Evolutionary conservation across 2,888 invertebrate genomes (phyloP).

Genomic region (Synanthedon vespiformis): DNA sequence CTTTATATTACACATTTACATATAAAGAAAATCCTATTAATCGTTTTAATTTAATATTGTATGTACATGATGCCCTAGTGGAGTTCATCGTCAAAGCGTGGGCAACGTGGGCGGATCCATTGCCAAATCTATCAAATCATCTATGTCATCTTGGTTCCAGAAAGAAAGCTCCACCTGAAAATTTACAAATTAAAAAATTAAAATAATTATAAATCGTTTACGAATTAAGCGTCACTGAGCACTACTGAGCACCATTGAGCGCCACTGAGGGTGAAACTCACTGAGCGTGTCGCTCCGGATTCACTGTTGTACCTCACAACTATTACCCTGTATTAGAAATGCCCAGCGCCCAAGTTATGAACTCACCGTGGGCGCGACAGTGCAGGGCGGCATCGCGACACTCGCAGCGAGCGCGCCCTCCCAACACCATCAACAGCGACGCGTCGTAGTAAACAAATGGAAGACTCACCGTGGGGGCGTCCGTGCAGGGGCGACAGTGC

Average conservation of each 20-base stretch:
- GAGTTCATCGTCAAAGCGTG: slow-evolving; percentile 16
- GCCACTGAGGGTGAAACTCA: no score
- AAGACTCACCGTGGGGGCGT: slow-evolving; percentile 3
- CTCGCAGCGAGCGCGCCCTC: slow-evolving; percentile 20
- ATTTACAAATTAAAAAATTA: background rate
- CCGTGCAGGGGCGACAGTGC: slow-evolving; percentile 42
- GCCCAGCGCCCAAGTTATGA: no score
- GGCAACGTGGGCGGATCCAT: slow-evolving; percentile 50
- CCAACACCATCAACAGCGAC: slow-evolving; percentile 50
- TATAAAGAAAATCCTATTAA: no score
- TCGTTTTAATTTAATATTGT: no score
- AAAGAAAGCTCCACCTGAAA: slow-evolving; percentile 53
- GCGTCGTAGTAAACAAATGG: slow-evolving; percentile 19
- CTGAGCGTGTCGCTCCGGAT: no score
- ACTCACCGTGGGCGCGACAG: slow-evolving; percentile 26
- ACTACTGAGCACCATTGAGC: no score
- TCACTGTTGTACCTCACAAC: no score
- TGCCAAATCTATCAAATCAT: slow-evolving; percentile 59
- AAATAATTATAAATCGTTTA: no score
- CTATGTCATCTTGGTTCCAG: slow-evolving; percentile 60
- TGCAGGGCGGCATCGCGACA: slow-evolving; percentile 29
- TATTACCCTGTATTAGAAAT: no score
- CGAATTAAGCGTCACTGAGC: no score
- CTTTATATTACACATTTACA: no score
- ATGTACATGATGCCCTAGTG: no score